Base-by-base conservation (phyloP, 2,888 invertebrate species). In the Isoperla grammatica region DNA sequence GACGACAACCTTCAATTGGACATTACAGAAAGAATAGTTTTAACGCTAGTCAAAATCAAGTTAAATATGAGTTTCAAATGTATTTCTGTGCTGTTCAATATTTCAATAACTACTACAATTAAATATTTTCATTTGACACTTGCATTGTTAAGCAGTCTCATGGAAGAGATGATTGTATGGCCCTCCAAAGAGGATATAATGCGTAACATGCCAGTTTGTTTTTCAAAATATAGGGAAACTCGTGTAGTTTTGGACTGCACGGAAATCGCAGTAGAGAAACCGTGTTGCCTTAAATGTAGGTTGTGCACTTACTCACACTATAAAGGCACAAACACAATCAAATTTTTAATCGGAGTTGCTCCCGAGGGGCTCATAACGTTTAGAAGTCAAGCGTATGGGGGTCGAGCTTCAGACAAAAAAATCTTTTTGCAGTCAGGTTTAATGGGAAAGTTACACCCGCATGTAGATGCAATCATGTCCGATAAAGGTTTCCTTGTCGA, bases 391-490 rank as follows among this genome's bases (percentile, higher is more conserved):
- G 45, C 45, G 19, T 45, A 45, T 17, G 45, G 45, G n/a, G 45
- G 45, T 45, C 45, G 45, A 6, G 45, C 45, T 15, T 45, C 45
- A 3, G 45, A 45, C 19, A 45, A 45, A 5, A 17, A n/a, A n/a
- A 45, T 45, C 11, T 45, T 45, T 19, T 17, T 45, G 3, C 45
- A 45, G 19, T 45, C 45, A 3, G 45, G 17, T 45, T 45, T 17
- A 17, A 45, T 45, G 45, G 19, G 17, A 15, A 13, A 19, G 19
- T 5, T 45, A 5, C 15, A 11, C 5, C 19, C 15, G 4, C 15
- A 19, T 11, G 3, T 17, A 19, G 67, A 68, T 64, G 65, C 62
- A n/a, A 42, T 67, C 4, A 67, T 67, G 65, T 64, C 63, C 4
- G 63, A 65, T 40, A 63, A 61, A 57, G 59, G 61, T 5, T 63